Evolutionary conservation across 2,113 vertebrate genomes (phyloP), one percentile per base, ranked within the genome.

Genomic region (Morone chrysops): DNA sequence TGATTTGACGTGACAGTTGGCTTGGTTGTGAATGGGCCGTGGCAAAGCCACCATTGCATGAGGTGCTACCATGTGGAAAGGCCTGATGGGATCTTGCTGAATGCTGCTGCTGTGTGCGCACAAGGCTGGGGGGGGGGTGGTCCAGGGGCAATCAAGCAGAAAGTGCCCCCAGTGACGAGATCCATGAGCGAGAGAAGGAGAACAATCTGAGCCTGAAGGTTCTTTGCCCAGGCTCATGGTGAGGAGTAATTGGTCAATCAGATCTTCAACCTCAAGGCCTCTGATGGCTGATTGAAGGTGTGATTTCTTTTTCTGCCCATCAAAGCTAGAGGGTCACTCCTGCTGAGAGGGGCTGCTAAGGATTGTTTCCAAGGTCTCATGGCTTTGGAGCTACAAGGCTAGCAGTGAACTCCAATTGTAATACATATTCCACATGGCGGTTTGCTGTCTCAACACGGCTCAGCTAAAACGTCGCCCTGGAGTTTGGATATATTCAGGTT

Each of bases 211-310:
- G 86, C 87, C 87, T 87, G 87, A 70, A 88, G 90, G 85, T 89
- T 90, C 90, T 87, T 68, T 82, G 73, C 80, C 45, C 22, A 50
- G 62, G 84, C 86, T 89, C 88, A 72, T 83, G 84, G 81, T 83
- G 88, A 88, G 90, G 84, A 89, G 87, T 92, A 94, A 93, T 93
- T 91, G 91, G 88, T 91, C 92, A 93, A 94, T 94, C 92, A 93
- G 92, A 94, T 94, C 93, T 91, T 90, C 81, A 91, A 85, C 89
- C 87, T 88, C 82, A 74, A 88, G 87, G 84, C 85, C 82, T 84
- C 61, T 89, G 90, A 92, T 91, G 89, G 85, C 91, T 92, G 92
- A 94, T 94, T 93, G 90, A 89, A 91, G 92, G 91, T 92, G 87
- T 93, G 92, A 94, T 94, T 94, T 93, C 87, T 84, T 88, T 31